A percentile compares a stretch with the other conserved stretches of the same genome.
Conservation (phyloP, 2,888 invertebrate species). For the Loripinus fragilis region DNA sequence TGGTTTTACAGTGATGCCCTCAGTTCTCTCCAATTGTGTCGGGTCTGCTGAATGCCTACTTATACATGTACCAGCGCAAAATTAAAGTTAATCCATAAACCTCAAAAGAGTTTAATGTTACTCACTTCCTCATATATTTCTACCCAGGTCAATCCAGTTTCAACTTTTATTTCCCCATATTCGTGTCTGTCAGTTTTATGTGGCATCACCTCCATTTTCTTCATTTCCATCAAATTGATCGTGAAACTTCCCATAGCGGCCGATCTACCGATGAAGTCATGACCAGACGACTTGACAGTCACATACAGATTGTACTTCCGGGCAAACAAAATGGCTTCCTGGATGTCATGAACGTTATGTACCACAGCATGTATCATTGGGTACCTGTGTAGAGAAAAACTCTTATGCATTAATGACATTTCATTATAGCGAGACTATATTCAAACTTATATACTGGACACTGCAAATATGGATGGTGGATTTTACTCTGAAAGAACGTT, state of each 20-base stretch:
- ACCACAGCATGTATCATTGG: neutral
- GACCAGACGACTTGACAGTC: constrained; percentile 63
- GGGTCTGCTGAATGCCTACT: no score
- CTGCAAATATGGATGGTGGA: no score
- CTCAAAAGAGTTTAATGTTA: no score
- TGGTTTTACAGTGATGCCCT: no score
- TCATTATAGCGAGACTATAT: no score
- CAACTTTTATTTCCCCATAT: constrained; percentile 65
- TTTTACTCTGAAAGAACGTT: no score
- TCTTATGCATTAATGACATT: no score
- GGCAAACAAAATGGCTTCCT: constrained; percentile 61
- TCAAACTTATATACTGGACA: no score
- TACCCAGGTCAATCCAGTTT: constrained; percentile 60
- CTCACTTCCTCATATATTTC: constrained; percentile 63
- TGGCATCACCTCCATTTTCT: constrained; percentile 37
- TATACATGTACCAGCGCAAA: no score
- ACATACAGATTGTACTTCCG: constrained; percentile 56
- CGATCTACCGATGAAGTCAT: constrained; percentile 65
- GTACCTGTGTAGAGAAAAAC: no score
- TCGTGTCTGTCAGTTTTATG: constrained; percentile 36
- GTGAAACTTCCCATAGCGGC: constrained; percentile 55
- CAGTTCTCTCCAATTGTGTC: no score
- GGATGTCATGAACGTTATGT: constrained; percentile 53
- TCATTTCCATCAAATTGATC: constrained; percentile 62
- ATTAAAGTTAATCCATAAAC: no score